Conservation (phyloP, 2,797 vertebrate species). For the Chelidonichthys spinosus region DNA sequence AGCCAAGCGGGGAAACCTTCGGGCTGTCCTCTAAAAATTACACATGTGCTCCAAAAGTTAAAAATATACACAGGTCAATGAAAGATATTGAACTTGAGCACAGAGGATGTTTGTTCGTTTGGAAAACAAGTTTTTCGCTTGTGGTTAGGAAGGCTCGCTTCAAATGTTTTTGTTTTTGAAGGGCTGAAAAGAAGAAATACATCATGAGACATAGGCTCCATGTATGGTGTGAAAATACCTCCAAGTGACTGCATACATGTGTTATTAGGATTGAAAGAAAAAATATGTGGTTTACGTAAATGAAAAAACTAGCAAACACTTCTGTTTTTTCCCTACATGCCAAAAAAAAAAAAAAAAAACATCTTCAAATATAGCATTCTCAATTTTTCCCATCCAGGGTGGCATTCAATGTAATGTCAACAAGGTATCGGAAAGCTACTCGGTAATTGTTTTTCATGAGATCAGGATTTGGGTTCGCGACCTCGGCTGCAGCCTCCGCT, state of each 20-base stretch:
- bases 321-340: conserved; percentile 85
- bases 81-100: conserved; percentile 53
- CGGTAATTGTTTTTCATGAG: conserved; percentile 23
- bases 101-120: conserved; percentile 61
- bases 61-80: conserved; percentile 65
- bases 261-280: conserved; percentile 14
- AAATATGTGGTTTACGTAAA: conserved; percentile 16
- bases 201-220: conserved; percentile 56
- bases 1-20: conserved; percentile 65
- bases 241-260: conserved; percentile 56
- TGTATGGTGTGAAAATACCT: conserved; percentile 54
- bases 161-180: conserved; percentile 66
- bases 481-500: conserved; percentile 34
- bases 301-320: conserved; percentile 32
- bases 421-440: conserved; percentile 69
- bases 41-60: conserved; percentile 67
- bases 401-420: conserved; percentile 76
- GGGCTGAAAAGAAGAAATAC: conserved; percentile 69
- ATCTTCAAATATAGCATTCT: conserved; percentile 55
- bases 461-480: conserved; percentile 22
- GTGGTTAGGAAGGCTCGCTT: conserved; percentile 55
- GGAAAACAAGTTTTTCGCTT: conserved; percentile 35
- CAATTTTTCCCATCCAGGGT: conserved; percentile 66
- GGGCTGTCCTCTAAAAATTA: conserved; percentile 67
- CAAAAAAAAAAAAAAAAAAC: conserved; percentile 80